Evolutionary conservation across 1,140 invertebrate species (phyloP), one percentile per base, ranked within the genome.

Genomic region (Plectrocnemia conspersa): DNA sequence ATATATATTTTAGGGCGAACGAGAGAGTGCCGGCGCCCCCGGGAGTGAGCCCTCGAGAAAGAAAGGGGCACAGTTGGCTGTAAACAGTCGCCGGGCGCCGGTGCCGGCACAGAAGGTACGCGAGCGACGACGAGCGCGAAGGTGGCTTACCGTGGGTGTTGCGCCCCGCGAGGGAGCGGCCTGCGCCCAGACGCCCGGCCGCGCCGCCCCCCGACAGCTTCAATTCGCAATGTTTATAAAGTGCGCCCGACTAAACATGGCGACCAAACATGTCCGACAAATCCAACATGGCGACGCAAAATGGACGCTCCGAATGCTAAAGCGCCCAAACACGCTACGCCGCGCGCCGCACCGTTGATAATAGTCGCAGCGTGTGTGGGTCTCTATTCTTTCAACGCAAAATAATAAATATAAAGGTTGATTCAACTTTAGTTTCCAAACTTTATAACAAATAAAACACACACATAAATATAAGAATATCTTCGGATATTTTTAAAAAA

Each of bases 181-280:
- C 33, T n/a, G 33, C 46, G 27, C 6, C n/a, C n/a, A n/a, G 29
- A 15, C 18, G 46, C 16, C 15, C n/a, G n/a, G n/a, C n/a, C n/a
- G n/a, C 6, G 27, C 16, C 47, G 33, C 22, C 47, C 19, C 33
- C 35, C 4, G 6, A 5, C 7, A 10, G 21, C 11, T 35, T 50
- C 47, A 50, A 7, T 29, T 13, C 32, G 33, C 32, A 23, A 27
- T 25, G 47, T 38, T 47, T 47, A 47, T 29, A 36, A 57, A 40
- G 36, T 42, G 44, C 42, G 48, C 24, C 33, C 68, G 72, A 71
- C 73, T 74, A 74, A 75, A 75, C 72, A 75, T 75, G 73, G 73
- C 73, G 73, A 73, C 72, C 72, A 72, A 75, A 75, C 70, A 75
- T 75, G 73, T 74, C 72, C 72, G 73, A 73, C 73, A 72, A 75